phyloP scores from a whole-genome alignment of 2,797 vertebrate genomes.

The Falco cherrug region DNA sequence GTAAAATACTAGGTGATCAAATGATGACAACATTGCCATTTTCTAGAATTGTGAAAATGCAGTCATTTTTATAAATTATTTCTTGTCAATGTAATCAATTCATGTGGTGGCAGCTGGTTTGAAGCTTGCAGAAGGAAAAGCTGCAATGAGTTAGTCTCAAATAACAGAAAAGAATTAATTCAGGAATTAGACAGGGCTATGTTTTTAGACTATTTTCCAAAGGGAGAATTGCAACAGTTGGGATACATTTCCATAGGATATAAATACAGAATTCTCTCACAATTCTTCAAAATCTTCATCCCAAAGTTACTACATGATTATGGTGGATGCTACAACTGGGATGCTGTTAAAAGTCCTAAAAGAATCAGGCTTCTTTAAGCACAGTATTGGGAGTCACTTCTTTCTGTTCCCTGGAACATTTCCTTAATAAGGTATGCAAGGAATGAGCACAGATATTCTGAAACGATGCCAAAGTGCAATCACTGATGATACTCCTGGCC shows the following conservation, averaged over 20 bases:
- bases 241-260: not conserved
- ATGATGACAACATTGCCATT: not conserved
- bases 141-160: not conserved
- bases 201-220: not conserved
- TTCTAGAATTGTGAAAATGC: not conserved
- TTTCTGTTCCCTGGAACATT: not conserved
- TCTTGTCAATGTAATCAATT: not conserved
- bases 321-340: not conserved
- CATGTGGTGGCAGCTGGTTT: not conserved
- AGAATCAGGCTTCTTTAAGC: not conserved
- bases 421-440: not conserved
- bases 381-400: not conserved
- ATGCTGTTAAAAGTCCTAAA: not conserved
- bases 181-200: not conserved
- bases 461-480: not conserved
- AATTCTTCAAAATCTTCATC: not conserved
- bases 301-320: not conserved
- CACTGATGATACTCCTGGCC: not conserved
- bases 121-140: not conserved
- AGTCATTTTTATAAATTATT: rapidly evolving
- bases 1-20: not conserved
- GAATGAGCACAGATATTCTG: not conserved
- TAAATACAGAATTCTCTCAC: not conserved
- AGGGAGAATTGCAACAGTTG: not conserved
- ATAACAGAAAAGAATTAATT: not conserved